These are phyloP conservation scores for Lindbergichthys nudifrons DNA, from an alignment of 2,797 vertebrate genomes.

Conservation along the genomic window DNA sequence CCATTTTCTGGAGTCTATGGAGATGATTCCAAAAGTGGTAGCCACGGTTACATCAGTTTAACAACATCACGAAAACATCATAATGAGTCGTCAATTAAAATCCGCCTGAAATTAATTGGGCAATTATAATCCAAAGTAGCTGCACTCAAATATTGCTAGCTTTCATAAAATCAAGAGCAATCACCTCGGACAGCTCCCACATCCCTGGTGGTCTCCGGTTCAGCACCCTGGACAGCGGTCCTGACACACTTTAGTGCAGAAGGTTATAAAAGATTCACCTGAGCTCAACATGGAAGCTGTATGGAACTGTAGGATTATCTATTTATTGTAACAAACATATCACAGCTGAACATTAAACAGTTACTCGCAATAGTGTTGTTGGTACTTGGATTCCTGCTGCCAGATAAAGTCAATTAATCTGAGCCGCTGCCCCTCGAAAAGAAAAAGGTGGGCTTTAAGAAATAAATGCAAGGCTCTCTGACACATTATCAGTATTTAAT, in stretches of 20 bases:
- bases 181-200: slow-evolving; percentile 1
- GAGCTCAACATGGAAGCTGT: not conserved
- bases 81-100: not conserved
- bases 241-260: not conserved
- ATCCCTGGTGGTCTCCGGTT: slow-evolving; percentile 36
- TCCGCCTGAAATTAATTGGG: not conserved
- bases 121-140: not conserved
- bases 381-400: not conserved
- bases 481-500: not conserved
- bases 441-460: not conserved
- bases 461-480: not conserved
- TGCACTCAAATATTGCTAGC: not conserved
- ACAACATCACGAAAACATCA: not conserved
- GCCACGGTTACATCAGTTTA: not conserved
- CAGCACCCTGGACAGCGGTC: slow-evolving; percentile 63
- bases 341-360: not conserved
- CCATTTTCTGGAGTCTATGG: not conserved
- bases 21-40: not conserved
- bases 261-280: slow-evolving; percentile 20
- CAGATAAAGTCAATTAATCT: not conserved
- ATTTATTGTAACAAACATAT: not conserved
- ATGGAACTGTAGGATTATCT: not conserved
- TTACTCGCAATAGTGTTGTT: not conserved
- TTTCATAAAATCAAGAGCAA: not conserved
- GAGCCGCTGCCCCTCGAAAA: not conserved